Base-by-base conservation (phyloP, 1,140 invertebrate genomes). In the Ditylenchus dipsaci region DNA sequence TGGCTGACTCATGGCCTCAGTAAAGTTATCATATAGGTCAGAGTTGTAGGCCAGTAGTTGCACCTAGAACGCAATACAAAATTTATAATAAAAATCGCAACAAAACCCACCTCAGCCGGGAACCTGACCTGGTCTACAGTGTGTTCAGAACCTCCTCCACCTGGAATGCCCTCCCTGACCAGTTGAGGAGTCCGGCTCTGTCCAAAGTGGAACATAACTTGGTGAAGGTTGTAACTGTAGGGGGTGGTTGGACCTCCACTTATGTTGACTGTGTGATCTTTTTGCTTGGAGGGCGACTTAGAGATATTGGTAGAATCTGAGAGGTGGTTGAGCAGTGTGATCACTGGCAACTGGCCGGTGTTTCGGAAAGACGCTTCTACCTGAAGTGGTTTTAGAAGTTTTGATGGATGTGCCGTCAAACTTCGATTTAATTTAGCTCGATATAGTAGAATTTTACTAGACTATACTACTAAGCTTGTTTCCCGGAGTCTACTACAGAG, bases 21-120 rank as follows among this genome's bases (percentile, higher is more conserved):
- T 90, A 88, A 95, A 92, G 84, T 95, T 95, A 80, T 90, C 90
- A 85, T 95, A 96, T n/a, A 97, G 86, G 83, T 96, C 91, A 68
- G 91, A 90, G 83, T 96, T 96, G 86, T 91, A 97, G 1, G 92
- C 93, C 77, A 93, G 92, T 43, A 96, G 15, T 53, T 71, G 69
- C 1, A 71, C 90, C 92, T 95, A 87, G 57, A 79, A 57, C 33
- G 27, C 9, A 3, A 65, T 3, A 21, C 7, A 65, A n/a, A n/a
- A 65, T 29, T 65, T 60, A 8, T 21, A 26, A 8, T 7, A 21
- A 5, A 21, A 30, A 61, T 15, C 15, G 42, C 11, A 15, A 15
- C 15, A 7, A 42, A 15, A 38, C 65, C 38, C 85, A 94, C 91
- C 89, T 95, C 92, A 43, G 91, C 92, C 11, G 92, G 92, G 84